These are phyloP conservation scores for Sebastes minor DNA, from an alignment of 2,797 vertebrate species.

Conservation along the genomic window DNA sequence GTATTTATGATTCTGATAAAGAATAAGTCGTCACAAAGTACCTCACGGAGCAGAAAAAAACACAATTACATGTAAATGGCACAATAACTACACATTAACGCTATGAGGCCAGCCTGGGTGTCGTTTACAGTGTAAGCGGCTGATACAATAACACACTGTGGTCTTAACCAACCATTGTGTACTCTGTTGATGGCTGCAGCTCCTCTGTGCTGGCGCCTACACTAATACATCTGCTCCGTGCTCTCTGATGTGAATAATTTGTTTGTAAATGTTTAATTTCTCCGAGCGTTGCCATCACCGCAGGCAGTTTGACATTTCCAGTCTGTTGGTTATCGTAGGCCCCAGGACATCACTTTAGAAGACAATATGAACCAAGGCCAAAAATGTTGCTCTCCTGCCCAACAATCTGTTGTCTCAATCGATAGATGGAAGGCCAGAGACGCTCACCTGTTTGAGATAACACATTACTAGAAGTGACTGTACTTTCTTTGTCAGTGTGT, in stretches of 20 bases:
- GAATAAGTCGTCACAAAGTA: background rate
- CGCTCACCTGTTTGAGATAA: background rate
- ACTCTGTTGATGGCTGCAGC: slow-evolving; percentile 18
- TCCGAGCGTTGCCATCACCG: slow-evolving; percentile 22
- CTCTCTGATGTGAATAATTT: slow-evolving; percentile 44
- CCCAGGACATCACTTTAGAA: slow-evolving; percentile 39
- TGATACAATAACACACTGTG: slow-evolving; percentile 6
- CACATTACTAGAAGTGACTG: background rate
- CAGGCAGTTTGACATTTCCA: slow-evolving; percentile 37
- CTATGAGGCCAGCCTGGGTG: background rate
- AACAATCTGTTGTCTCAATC: slow-evolving; percentile 16
- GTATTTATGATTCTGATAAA: background rate
- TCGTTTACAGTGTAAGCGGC: background rate
- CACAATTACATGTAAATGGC: slow-evolving; percentile 1
- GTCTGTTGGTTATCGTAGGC: slow-evolving; percentile 31
- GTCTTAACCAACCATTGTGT: slow-evolving; percentile 7
- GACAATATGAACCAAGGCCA: slow-evolving; percentile 21
- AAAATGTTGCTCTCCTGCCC: slow-evolving; percentile 9
- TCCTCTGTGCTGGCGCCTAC: background rate
- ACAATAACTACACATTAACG: background rate
- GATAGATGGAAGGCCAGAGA: background rate
- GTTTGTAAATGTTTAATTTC: slow-evolving; percentile 53
- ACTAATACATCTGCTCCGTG: slow-evolving; percentile 24
- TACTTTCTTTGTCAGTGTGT: background rate
- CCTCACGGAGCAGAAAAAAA: background rate